A percentile compares a stretch with the other conserved stretches of the same genome.
These are phyloP conservation scores for Rhinatrema bivittatum DNA, from an alignment of 2,797 vertebrate species.

Conservation along the genomic window DNA sequence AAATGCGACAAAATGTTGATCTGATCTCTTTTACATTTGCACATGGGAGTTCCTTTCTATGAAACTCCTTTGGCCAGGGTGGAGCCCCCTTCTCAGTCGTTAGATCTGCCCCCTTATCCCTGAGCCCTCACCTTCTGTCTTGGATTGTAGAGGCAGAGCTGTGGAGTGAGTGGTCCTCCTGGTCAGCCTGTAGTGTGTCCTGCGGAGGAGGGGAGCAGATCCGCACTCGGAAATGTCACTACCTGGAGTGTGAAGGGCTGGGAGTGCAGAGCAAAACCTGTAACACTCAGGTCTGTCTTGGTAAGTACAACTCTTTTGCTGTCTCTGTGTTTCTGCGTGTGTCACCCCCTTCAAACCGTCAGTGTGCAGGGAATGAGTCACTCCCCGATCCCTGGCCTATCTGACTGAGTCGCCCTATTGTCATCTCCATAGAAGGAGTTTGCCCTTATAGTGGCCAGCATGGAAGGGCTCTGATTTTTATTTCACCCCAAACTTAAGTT, in stretches of 20 bases:
- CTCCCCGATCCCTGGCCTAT: background rate
- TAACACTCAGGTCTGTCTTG: conserved; percentile 79
- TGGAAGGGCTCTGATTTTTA: too few relatives aligned
- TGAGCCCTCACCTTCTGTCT: background rate
- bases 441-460: too few relatives aligned
- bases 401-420: background rate
- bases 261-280: conserved; percentile 72
- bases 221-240: conserved; percentile 56
- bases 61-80: too few relatives aligned
- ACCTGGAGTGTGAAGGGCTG: conserved; percentile 53
- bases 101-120: background rate
- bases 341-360: background rate
- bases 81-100: background rate
- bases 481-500: too few relatives aligned
- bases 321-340: too few relatives aligned
- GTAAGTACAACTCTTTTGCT: conserved; percentile 50
- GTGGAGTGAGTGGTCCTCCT: conserved; percentile 64
- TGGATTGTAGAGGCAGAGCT: conserved; percentile 37
- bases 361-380: background rate
- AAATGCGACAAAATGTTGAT: too few relatives aligned
- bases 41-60: too few relatives aligned
- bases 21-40: too few relatives aligned
- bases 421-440: too few relatives aligned
- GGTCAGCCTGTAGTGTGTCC: conserved; percentile 70
- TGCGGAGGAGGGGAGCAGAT: conserved; percentile 82